Evolutionary conservation across 2,113 vertebrate genomes (phyloP).

Genomic region (Carassius auratus): DNA sequence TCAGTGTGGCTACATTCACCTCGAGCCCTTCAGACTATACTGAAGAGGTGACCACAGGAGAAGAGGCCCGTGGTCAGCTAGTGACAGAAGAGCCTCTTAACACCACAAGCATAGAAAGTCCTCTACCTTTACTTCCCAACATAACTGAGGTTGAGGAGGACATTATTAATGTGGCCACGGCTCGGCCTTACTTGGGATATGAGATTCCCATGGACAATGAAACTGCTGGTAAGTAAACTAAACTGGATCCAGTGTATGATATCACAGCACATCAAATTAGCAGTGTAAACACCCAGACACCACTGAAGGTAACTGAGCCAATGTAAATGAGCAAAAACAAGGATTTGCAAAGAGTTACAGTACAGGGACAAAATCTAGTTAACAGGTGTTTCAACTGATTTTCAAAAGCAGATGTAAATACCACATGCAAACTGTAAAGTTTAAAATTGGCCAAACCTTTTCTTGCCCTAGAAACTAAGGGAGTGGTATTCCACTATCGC

Average conservation of each 20-base stretch:
- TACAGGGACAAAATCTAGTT: not conserved
- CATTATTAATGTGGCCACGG: conserved; percentile 57
- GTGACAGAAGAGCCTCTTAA: conserved; percentile 75
- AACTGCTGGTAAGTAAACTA: conserved; percentile 71
- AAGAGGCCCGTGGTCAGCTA: conserved; percentile 79
- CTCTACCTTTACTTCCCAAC: conserved; percentile 54
- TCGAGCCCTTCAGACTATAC: conserved; percentile 69
- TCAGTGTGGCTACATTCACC: conserved; percentile 73
- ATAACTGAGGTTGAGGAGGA: conserved; percentile 49
- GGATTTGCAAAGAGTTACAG: not conserved
- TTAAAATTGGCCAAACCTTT: not conserved
- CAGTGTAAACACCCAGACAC: not conserved
- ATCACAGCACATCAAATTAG: not conserved
- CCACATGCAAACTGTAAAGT: not conserved
- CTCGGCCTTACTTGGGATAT: conserved; percentile 46
- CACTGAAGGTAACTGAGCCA: not conserved
- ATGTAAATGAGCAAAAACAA: not conserved
- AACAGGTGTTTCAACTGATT: not conserved
- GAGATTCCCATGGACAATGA: conserved; percentile 46
- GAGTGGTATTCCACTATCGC: conserved; percentile 92
- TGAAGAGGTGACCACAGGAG: conserved; percentile 64
- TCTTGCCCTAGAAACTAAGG: conserved; percentile 54
- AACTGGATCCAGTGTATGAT: not conserved
- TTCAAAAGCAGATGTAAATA: not conserved
- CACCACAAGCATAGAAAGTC: conserved; percentile 61